Evolutionary conservation across 1,140 invertebrate species (phyloP).

Genomic region (Phymorhynchus buccinoides): DNA sequence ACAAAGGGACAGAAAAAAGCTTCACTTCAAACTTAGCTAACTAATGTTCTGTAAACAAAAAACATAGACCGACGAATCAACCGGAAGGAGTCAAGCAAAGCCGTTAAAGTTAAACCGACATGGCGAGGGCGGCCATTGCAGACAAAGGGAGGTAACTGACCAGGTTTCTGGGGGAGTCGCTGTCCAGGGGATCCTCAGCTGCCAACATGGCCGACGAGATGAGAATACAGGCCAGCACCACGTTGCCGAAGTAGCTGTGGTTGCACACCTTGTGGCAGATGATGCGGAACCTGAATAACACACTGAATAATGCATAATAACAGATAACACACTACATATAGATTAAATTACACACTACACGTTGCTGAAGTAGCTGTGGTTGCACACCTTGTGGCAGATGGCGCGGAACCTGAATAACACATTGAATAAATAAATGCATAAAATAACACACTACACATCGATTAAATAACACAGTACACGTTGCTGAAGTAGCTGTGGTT

Average conservation of each 20-base stretch:
- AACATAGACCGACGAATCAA: not conserved
- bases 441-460: too few relatives aligned
- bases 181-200: slow-evolving; percentile 94
- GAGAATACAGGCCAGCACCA: slow-evolving; percentile 97
- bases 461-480: slow-evolving; percentile 74
- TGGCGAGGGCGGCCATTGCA: too few relatives aligned
- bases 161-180: slow-evolving; percentile 82
- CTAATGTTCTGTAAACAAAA: not conserved
- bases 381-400: too few relatives aligned
- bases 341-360: too few relatives aligned
- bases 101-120: too few relatives aligned
- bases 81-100: too few relatives aligned
- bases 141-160: slow-evolving; percentile 70
- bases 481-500: slow-evolving; percentile 98
- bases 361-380: too few relatives aligned
- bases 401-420: not conserved
- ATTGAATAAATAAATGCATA: not conserved
- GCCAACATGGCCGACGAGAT: slow-evolving; percentile 98
- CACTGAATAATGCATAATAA: too few relatives aligned
- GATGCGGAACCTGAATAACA: slow-evolving; percentile 95
- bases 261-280: slow-evolving; percentile 98
- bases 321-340: too few relatives aligned
- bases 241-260: slow-evolving; percentile 95
- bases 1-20: too few relatives aligned
- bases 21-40: too few relatives aligned